Percentiles rank a stretch among this genome's conserved stretches.
Evolutionary conservation across 2,888 invertebrate species (phyloP).

Genomic region (Synanthedon vespiformis): DNA sequence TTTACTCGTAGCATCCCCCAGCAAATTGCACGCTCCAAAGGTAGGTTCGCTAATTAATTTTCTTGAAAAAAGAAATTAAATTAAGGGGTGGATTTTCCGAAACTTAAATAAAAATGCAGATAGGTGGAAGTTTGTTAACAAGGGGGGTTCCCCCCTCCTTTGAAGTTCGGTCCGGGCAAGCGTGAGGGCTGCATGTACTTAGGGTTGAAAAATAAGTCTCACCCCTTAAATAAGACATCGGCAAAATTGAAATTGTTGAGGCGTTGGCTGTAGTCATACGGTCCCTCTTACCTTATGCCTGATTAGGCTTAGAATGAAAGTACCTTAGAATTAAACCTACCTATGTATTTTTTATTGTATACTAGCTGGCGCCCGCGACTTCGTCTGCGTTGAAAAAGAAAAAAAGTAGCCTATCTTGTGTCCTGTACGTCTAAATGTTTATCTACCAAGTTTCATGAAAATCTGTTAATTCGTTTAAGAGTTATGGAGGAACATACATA

Average conservation of each 20-base stretch:
- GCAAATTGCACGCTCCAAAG: slow-evolving; percentile 25
- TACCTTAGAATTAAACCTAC: not conserved
- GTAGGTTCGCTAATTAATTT: slow-evolving; percentile 42
- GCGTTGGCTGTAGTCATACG: slow-evolving; percentile 19
- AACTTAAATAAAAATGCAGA: slow-evolving; percentile 65
- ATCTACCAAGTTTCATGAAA: too few species aligned
- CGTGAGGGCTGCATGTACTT: slow-evolving; percentile 28
- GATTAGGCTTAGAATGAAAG: not conserved
- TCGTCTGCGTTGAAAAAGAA: too few species aligned
- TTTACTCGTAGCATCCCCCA: slow-evolving; percentile 16
- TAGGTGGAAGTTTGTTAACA: slow-evolving; percentile 41
- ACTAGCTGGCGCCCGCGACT: too few species aligned
- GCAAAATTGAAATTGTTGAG: slow-evolving; percentile 32
- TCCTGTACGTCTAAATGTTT: too few species aligned
- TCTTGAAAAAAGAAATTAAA: slow-evolving; percentile 40
- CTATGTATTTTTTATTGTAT: too few species aligned
- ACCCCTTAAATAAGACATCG: slow-evolving; percentile 34
- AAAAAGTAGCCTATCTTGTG: too few species aligned
- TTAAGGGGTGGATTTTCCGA: slow-evolving; percentile 55
- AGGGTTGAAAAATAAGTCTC: slow-evolving; percentile 37
- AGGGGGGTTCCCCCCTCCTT: slow-evolving; percentile 46
- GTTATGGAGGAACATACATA: too few species aligned
- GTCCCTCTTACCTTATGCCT: not conserved
- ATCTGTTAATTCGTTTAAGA: too few species aligned
- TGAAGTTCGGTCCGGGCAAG: slow-evolving; percentile 30